A percentile compares a stretch with the other conserved stretches of the same genome.
Evolutionary conservation across 92 coral and sea anemone genomes (phyloP).

Genomic region (Parazoanthus atlanticus): DNA sequence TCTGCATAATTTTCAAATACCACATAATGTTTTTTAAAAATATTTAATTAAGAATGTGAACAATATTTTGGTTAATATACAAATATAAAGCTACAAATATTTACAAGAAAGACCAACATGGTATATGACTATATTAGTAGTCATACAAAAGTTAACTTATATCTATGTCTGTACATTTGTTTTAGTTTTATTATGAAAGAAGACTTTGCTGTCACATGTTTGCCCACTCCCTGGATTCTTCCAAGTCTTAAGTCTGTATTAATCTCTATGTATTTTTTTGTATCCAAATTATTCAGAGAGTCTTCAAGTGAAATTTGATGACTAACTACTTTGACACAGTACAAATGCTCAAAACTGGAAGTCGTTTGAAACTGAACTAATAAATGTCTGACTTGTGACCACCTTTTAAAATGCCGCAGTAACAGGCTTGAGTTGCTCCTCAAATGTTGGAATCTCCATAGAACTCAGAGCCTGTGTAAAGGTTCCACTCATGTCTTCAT

Average conservation of each 20-base stretch:
- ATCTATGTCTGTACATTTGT: not conserved
- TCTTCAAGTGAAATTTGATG: not conserved
- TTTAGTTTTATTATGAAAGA: not conserved
- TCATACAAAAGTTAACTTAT: no score
- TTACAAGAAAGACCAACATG: not conserved
- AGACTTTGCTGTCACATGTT: not conserved
- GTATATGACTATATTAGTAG: not conserved
- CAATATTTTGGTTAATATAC: not conserved
- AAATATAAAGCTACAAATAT: not conserved
- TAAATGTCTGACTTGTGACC: not conserved
- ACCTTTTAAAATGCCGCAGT: constrained; percentile 53
- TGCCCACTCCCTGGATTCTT: not conserved
- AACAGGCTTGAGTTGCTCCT: constrained; percentile 93
- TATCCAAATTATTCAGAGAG: no score
- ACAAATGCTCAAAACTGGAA: not conserved
- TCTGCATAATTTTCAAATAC: not conserved
- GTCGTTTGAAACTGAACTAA: not conserved
- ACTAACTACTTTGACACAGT: not conserved
- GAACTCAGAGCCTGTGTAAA: constrained; percentile 74
- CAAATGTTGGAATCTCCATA: constrained; percentile 98
- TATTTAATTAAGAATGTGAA: no score
- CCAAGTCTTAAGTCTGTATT: not conserved
- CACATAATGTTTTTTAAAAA: not conserved
- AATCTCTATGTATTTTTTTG: not conserved
- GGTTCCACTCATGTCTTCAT: constrained; percentile 58